Evolutionary conservation across 2,888 invertebrate genomes (phyloP).

Genomic region (Acanthosepion pharaonis): DNA sequence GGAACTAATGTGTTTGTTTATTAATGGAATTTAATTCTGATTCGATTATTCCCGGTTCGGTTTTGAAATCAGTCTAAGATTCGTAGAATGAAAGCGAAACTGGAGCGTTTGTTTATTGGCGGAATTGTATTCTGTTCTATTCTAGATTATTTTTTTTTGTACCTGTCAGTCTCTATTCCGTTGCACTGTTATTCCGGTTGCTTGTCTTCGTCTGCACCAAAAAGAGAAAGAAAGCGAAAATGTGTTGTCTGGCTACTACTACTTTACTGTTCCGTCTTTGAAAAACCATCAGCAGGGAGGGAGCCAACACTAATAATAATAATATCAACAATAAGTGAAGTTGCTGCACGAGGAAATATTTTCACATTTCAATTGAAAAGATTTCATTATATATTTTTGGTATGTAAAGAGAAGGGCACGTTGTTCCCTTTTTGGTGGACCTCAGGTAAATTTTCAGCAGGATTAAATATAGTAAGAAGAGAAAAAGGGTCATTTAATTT

Average conservation of each 20-base stretch:
- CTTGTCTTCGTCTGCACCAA: neutral
- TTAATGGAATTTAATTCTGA: neutral
- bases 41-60: neutral
- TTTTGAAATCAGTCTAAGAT: neutral
- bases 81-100: neutral
- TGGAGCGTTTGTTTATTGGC: neutral
- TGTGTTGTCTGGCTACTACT: neutral
- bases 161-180: neutral
- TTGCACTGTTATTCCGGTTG: neutral
- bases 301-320: too few species aligned
- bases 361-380: neutral
- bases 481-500: neutral
- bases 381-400: neutral
- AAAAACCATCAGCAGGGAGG: too few species aligned
- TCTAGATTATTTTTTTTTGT: neutral
- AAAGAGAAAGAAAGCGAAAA: neutral
- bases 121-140: neutral
- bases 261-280: conserved; percentile 10
- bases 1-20: neutral
- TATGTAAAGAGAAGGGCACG: neutral
- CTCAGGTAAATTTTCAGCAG: neutral
- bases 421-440: neutral
- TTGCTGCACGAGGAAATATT: neutral
- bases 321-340: conserved; percentile 3
- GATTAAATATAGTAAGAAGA: neutral